Conservation (phyloP, 2,797 vertebrate genomes). For the Xenops minutus region DNA sequence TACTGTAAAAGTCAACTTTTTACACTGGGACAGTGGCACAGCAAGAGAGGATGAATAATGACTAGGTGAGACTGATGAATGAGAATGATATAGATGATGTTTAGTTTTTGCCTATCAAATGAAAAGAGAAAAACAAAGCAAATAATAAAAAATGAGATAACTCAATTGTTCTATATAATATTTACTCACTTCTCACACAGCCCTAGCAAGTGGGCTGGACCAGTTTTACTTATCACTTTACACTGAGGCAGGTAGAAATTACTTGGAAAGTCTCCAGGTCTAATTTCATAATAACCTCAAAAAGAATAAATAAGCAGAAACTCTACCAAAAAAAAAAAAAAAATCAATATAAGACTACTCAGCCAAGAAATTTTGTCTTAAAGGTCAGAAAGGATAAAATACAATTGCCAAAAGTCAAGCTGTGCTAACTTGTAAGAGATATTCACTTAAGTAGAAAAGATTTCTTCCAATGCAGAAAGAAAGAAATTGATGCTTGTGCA, state of each 20-base stretch:
- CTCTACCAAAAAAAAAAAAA: background rate
- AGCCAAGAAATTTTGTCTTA: background rate
- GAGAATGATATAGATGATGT: background rate
- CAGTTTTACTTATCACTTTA: background rate
- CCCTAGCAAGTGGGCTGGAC: background rate
- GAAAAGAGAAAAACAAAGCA: background rate
- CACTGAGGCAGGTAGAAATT: background rate
- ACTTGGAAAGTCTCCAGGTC: background rate
- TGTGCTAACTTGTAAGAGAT: background rate
- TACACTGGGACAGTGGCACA: background rate
- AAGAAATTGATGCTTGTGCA: background rate
- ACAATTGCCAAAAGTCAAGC: background rate
- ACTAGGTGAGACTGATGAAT: background rate
- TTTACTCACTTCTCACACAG: background rate
- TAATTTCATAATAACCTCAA: background rate
- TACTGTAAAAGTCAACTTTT: background rate
- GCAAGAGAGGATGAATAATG: background rate
- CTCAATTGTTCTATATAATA: background rate
- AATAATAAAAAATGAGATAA: background rate
- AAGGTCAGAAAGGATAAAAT: background rate
- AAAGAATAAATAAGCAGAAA: background rate
- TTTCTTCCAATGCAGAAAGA: background rate
- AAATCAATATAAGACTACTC: background rate
- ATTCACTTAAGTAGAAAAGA: background rate
- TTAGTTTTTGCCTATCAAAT: background rate